phyloP scores from a whole-genome alignment of 2,888 invertebrate genomes.

The Brachylomia viminalis region DNA sequence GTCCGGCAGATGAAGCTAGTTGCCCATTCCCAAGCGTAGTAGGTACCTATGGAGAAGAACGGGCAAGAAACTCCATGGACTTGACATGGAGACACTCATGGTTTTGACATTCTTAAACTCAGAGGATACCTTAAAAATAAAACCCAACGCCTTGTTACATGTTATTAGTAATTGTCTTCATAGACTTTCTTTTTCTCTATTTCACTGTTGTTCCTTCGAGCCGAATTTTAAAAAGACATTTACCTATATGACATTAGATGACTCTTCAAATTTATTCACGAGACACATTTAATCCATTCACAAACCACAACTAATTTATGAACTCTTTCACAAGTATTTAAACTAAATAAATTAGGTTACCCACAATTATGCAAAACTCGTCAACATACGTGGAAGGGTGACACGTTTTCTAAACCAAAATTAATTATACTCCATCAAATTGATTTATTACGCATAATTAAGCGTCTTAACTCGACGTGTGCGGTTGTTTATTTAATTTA shows the following conservation, averaged over 20 bases:
- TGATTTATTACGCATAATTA: constrained; percentile 72
- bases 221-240: no score
- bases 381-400: constrained; percentile 53
- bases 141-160: no score
- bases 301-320: not conserved
- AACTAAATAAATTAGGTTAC: constrained; percentile 48
- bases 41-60: no score
- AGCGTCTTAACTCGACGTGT: constrained; percentile 44
- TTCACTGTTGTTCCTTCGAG: not conserved
- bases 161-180: not conserved
- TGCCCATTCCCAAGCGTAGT: no score
- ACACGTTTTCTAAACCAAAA: constrained; percentile 64
- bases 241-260: no score
- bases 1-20: no score
- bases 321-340: constrained; percentile 15
- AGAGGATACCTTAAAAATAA: no score
- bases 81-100: no score
- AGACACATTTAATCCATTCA: not conserved
- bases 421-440: constrained; percentile 67
- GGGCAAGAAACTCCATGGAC: no score
- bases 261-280: not conserved
- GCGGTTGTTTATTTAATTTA: constrained; percentile 49
- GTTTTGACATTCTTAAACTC: no score
- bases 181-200: not conserved
- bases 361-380: constrained; percentile 48